These are phyloP conservation scores for Cervus canadensis DNA, from an alignment of 2,113 vertebrate genomes.

Conservation along the genomic window DNA sequence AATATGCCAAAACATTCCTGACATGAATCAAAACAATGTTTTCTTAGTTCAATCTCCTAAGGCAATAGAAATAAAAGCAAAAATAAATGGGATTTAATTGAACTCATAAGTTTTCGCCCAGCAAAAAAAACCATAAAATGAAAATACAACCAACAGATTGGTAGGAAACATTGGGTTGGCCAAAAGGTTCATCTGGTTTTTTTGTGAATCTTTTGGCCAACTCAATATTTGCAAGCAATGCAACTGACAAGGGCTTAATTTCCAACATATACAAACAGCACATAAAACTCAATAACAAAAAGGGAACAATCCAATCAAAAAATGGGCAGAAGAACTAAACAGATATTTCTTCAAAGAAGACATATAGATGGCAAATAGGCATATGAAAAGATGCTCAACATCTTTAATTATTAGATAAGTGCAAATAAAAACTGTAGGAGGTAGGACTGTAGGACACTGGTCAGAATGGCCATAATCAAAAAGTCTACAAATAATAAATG, in stretches of 20 bases:
- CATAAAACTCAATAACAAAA: neutral
- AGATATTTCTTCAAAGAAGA: neutral
- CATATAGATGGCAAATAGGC: neutral
- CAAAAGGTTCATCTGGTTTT: neutral
- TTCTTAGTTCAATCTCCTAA: neutral
- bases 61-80: neutral
- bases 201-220: neutral
- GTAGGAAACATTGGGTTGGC: neutral
- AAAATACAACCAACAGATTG: neutral
- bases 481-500: neutral
- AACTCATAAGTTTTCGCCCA: neutral
- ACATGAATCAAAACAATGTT: neutral
- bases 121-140: neutral
- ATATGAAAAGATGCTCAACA: neutral
- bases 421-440: neutral
- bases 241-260: neutral
- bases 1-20: neutral
- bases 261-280: neutral
- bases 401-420: neutral
- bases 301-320: neutral
- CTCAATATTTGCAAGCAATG: neutral
- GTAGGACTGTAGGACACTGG: neutral
- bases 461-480: neutral
- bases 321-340: neutral
- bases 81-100: neutral